A percentile compares a stretch with the other conserved stretches of the same genome.
These are phyloP conservation scores for Phrynocephalus forsythii DNA, from an alignment of 2,797 vertebrate species.

Conservation along the genomic window DNA sequence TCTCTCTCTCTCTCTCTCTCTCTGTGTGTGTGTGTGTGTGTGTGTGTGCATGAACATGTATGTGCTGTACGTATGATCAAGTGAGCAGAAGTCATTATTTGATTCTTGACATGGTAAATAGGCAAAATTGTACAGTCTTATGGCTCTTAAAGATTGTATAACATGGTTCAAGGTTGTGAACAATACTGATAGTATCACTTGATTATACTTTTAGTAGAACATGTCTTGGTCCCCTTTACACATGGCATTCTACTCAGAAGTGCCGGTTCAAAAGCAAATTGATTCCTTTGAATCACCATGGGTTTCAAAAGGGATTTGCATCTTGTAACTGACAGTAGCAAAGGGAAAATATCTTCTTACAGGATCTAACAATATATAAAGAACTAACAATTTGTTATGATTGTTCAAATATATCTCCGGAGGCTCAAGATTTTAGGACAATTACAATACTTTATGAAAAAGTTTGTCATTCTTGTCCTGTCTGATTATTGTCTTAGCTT, in stretches of 20 bases:
- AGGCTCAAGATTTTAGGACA: slow-evolving; percentile 2
- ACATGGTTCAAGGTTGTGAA: rapidly evolving
- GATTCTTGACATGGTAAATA: slow-evolving; percentile 58
- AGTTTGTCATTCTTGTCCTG: neutral
- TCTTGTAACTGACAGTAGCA: slow-evolving; percentile 10
- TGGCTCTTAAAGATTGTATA: slow-evolving; percentile 44
- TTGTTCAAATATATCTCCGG: neutral
- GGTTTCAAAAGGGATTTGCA: neutral
- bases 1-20: no score
- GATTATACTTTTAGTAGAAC: slow-evolving; percentile 24
- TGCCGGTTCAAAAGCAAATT: slow-evolving; percentile 31
- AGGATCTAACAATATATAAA: neutral
- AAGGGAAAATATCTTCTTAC: slow-evolving; percentile 13
- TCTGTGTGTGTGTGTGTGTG: neutral
- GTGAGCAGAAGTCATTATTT: slow-evolving; percentile 58
- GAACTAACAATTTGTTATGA: slow-evolving; percentile 19
- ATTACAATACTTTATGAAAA: neutral
- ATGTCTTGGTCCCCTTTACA: neutral
- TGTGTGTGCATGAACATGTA: neutral
- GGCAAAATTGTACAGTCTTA: slow-evolving; percentile 17
- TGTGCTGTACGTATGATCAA: slow-evolving; percentile 9
- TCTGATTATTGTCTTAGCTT: slow-evolving; percentile 8
- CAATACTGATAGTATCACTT: slow-evolving; percentile 39
- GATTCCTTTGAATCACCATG: neutral
- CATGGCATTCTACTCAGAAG: neutral